These are phyloP conservation scores for Aegotheles bennettii DNA, from an alignment of 2,113 vertebrate species.

Conservation along the genomic window DNA sequence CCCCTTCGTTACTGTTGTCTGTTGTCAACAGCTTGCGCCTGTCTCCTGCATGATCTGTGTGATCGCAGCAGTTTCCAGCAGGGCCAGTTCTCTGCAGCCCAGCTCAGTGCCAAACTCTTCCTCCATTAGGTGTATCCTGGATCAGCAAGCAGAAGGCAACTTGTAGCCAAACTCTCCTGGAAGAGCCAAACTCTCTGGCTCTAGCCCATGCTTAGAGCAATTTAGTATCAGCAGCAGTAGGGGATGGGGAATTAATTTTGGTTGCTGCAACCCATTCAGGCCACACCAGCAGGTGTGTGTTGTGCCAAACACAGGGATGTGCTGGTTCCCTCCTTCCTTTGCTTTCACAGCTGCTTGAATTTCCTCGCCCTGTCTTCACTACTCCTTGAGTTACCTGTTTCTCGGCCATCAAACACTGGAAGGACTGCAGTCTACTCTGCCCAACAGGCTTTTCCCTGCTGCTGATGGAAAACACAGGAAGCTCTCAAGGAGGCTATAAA, in stretches of 20 bases:
- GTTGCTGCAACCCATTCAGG: neutral
- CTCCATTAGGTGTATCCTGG: neutral
- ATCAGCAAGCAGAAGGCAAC: neutral
- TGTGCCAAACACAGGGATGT: neutral
- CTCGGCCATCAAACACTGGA: neutral
- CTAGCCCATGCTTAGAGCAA: neutral
- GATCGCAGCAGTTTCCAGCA: neutral
- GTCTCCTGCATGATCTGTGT: rapidly evolving
- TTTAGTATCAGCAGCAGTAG: neutral
- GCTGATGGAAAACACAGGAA: neutral
- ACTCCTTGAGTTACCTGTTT: constrained; percentile 8
- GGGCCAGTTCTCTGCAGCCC: neutral
- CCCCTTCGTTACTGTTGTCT: neutral
- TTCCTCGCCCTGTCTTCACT: neutral
- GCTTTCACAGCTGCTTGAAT: neutral
- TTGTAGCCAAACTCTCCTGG: neutral
- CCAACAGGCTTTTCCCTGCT: neutral
- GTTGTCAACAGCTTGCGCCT: neutral
- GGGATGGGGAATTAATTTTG: neutral
- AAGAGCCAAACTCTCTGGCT: neutral
- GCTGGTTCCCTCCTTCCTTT: neutral
- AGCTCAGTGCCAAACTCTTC: neutral
- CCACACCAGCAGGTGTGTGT: neutral
- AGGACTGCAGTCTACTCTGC: neutral
- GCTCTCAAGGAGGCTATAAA: neutral